Percentiles rank a stretch among this genome's conserved stretches.
phyloP scores from a whole-genome alignment of 2,113 vertebrate genomes.

The Macrotus californicus region DNA sequence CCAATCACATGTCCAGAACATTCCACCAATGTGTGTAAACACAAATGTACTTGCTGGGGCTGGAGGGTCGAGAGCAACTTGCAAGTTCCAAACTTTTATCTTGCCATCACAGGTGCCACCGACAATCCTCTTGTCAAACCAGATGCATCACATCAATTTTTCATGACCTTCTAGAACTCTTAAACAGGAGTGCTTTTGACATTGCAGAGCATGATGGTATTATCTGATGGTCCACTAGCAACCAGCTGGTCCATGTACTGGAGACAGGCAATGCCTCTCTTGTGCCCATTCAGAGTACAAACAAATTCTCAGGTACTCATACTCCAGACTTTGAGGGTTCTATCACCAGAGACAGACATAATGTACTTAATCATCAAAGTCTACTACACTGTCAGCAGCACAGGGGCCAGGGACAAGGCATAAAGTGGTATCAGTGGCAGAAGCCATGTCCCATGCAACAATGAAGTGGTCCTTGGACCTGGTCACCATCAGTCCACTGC shows the following conservation, averaged over 20 bases:
- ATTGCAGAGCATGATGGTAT: neutral
- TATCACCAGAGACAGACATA: slow-evolving; percentile 96
- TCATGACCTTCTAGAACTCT: neutral
- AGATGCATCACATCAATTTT: neutral
- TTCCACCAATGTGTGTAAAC: slow-evolving; percentile 97
- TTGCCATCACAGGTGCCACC: slow-evolving; percentile 75
- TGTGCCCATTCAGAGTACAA: neutral
- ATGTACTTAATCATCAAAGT: slow-evolving; percentile 99
- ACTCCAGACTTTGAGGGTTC: slow-evolving; percentile 91
- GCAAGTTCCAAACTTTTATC: slow-evolving; percentile 98
- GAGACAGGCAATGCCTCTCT: neutral
- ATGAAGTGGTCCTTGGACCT: slow-evolving; percentile 98
- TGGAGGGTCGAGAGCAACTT: slow-evolving; percentile 95
- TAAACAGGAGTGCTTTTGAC: neutral
- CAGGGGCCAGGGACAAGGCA: slow-evolving; percentile 94
- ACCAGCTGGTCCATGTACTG: slow-evolving; percentile 87
- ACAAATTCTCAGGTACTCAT: neutral
- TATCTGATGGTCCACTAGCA: neutral
- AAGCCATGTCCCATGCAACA: slow-evolving; percentile 99
- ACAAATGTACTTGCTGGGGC: slow-evolving; percentile 98
- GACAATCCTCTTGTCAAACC: neutral
- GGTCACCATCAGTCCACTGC: slow-evolving; percentile 97
- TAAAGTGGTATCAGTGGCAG: slow-evolving; percentile 95
- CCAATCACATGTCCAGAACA: slow-evolving; percentile 98
- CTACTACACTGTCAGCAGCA: slow-evolving; percentile 95